Evolutionary conservation across 2,113 vertebrate species (phyloP), one percentile per base, ranked within the genome.

Genomic region (Acanthochromis polyacanthus): DNA sequence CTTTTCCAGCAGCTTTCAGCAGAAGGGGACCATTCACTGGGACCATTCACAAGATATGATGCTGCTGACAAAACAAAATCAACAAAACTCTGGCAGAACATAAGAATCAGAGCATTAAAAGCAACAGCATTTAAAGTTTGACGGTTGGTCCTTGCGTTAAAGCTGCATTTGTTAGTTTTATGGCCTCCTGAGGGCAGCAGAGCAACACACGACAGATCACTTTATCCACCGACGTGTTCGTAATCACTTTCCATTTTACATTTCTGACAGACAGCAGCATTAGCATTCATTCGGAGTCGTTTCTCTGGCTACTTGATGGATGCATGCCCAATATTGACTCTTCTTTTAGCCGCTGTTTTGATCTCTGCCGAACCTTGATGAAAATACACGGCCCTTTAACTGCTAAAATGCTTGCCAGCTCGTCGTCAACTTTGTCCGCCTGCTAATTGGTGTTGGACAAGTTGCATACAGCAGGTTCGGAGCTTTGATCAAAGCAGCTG

Each of bases 321-420:
- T 36, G 32, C 32, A 9, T 10, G 32, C 9, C 32, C 32, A 9
- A 36, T 10, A 36, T 36, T 10, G 32, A 36, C 32, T 36, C 9
- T 62, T n/a, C 28, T 78, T 74, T 58, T 22, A 52, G 65, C 30
- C 30, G 11, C 20, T 30, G 20, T 66, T 51, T 78, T 58, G n/a
- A 36, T 66, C 23, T 74, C 45, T 15, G 28, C 19, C 3, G n/a
- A 30, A 28, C 19, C 40, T 57, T 0, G 0, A 52, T 36, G 12
- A 58, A 70, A 65, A 59, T 28, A 36, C 32, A 9, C 8, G 1
- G 32, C 32, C 32, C 32, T 36, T 36, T 36, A 36, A 36, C 32
- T 36, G 32, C 32, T 36, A 8, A 36, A 36, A 59, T n/a, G 46
- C 38, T 53, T 32, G 55, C 4, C 23, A 20, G 36, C 20, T 63